Base-by-base conservation (phyloP, 2,888 invertebrate genomes). In the Dugesia japonica region DNA sequence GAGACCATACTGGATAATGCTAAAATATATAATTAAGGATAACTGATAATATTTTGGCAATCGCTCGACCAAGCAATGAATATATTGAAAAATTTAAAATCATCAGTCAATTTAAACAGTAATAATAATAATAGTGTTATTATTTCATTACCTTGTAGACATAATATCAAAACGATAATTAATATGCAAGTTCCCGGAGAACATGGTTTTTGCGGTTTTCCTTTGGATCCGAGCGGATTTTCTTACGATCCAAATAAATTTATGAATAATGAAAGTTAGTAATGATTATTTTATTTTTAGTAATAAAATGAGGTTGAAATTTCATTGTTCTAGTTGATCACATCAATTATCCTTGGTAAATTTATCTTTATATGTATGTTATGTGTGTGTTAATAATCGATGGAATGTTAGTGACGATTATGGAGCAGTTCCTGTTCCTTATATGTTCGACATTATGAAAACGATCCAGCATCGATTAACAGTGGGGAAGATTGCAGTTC, bases 371-470 rank as follows among this genome's bases (percentile, higher is more conserved):
- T n/a, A n/a, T n/a, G n/a, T n/a, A n/a, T n/a, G n/a, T n/a, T n/a
- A n/a, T n/a, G n/a, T n/a, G n/a, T n/a, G n/a, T n/a, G n/a, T n/a
- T n/a, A n/a, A n/a, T n/a, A n/a, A n/a, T n/a, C n/a, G n/a, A n/a
- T n/a, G n/a, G n/a, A n/a, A n/a, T n/a, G n/a, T 23, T 56, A 56
- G 56, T 56, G 56, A 56, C 17, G 56, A 56, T 56, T 56, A 13
- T 56, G 56, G 56, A 23, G 56, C 56, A 56, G 4, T 56, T 1
- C n/a, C 20, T 56, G 56, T 56, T n/a, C 23, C 1, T 4, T 23
- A 56, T n/a, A 20, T 92, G n/a, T 85, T 92, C 79, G 91, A 92
- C 82, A 92, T 92, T 89, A 90, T 91, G n/a, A 92, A 92, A 86
- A 92, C 92, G 9, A 86, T 92, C 81, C 89, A 91, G 42, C 92